Percentiles rank a stretch among this genome's conserved stretches.
These are phyloP conservation scores for Maniola hyperantus DNA, from an alignment of 2,888 invertebrate genomes.

Conservation along the genomic window DNA sequence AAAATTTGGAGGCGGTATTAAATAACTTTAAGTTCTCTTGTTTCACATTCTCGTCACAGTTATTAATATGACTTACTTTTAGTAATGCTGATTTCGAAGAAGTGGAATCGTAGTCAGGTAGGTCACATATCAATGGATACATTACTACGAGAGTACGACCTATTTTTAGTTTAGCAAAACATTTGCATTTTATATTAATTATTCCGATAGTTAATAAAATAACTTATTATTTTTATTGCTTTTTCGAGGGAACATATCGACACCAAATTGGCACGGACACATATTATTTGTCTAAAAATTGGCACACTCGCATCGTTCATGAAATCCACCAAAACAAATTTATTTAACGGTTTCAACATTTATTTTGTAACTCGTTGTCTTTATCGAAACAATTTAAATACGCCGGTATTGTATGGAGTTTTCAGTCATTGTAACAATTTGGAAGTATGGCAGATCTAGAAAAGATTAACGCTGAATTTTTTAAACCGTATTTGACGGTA, in stretches of 20 bases:
- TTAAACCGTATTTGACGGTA: slow-evolving; percentile 36
- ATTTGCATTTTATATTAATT: neutral
- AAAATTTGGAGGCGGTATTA: neutral
- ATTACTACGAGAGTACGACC: too few relatives aligned
- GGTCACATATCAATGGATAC: too few relatives aligned
- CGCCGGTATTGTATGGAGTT: slow-evolving; percentile 5
- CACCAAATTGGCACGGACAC: slow-evolving; percentile 25
- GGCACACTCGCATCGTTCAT: slow-evolving; percentile 15
- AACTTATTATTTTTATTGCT: slow-evolving; percentile 6
- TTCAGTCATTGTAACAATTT: neutral
- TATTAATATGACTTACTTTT: too few relatives aligned
- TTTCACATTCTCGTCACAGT: too few relatives aligned
- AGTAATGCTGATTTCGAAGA: too few relatives aligned
- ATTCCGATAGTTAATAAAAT: neutral
- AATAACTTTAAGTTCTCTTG: too few relatives aligned
- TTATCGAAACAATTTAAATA: slow-evolving; percentile 10
- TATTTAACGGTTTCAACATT: slow-evolving; percentile 4
- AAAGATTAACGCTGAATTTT: slow-evolving; percentile 34
- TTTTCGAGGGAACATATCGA: neutral
- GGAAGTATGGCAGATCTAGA: slow-evolving; percentile 33
- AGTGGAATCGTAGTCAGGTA: too few relatives aligned
- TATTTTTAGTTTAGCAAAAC: neutral
- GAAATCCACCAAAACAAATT: slow-evolving; percentile 9
- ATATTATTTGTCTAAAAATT: slow-evolving; percentile 30
- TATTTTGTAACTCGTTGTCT: slow-evolving; percentile 29